Evolutionary conservation across 1,140 invertebrate species (phyloP), one percentile per base, ranked within the genome.

Genomic region (Alviniconcha marisindica): DNA sequence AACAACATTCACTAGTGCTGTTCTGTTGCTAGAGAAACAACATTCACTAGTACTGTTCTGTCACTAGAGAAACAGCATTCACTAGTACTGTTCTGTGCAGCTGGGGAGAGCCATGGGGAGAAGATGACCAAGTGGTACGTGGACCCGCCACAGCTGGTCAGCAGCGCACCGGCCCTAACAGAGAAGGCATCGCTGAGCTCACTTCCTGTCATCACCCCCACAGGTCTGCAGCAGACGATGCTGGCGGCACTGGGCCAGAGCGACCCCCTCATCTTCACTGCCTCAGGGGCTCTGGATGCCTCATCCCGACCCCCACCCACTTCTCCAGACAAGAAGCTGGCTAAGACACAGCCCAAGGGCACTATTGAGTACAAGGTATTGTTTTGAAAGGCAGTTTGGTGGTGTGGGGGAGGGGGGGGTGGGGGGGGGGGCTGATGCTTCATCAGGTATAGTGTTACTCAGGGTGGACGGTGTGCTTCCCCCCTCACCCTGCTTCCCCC

Each of bases 281-380:
- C 33, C 24, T 18, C 36, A 1, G 31, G 10, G 1, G 12, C 56
- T 2, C 28, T 12, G 31, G 51, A 38, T 54, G 77, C 31, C n/a
- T 24, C 28, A 2, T 14, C 7, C 56, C 33, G 36, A 5, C 24
- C 4, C 28, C n/a, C 3, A 10, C 44, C 73, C 24, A 10, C 66
- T 56, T 36, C 69, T n/a, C 36, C 60, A 24, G 80, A 86, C 76
- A 85, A 83, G 60, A 84, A 77, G 38, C 28, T 76, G n/a, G 76
- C 44, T 48, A 84, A 88, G 40, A 42, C 71, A 21, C 77, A 83
- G 63, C 86, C 85, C 24, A 83, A 83, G 36, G 86, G 86, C 5
- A 85, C 84, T 0, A 44, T 87, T 71, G 73, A 76, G 63, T 86
- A 87, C 63, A 76, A 44, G 14, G 84, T 86, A 82, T 63, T n/a